Conservation (phyloP, 2,113 vertebrate genomes). For the Syrmaticus mikado region DNA sequence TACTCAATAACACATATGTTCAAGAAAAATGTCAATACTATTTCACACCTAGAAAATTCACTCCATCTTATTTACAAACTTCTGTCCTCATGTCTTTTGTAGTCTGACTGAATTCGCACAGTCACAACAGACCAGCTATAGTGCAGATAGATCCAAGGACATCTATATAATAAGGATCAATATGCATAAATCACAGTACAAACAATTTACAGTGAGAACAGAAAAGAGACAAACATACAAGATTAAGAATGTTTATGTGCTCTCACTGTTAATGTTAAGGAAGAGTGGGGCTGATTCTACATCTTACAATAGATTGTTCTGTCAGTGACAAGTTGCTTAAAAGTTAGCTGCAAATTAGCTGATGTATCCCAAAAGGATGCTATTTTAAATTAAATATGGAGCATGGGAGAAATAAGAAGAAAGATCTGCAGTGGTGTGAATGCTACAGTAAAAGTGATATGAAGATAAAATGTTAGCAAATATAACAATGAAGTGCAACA, state of each 20-base stretch:
- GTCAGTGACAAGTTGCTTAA: not conserved
- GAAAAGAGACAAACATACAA: not conserved
- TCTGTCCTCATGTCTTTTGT: not conserved
- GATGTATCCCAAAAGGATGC: not conserved
- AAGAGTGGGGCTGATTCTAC: not conserved
- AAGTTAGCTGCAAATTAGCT: not conserved
- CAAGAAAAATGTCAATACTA: not conserved
- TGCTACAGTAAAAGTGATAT: not conserved
- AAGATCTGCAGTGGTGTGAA: not conserved
- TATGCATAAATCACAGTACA: not conserved
- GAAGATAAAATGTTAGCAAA: not conserved
- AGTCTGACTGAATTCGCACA: not conserved
- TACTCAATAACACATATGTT: not conserved
- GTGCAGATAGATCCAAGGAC: not conserved
- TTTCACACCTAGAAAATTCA: not conserved
- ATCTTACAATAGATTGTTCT: not conserved
- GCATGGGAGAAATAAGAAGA: not conserved
- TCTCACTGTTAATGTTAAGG: not conserved
- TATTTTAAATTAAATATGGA: not conserved
- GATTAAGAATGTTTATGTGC: not conserved
- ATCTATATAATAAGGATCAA: not conserved
- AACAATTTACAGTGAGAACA: not conserved
- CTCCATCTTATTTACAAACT: not conserved
- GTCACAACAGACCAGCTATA: not conserved
- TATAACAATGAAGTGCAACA: not conserved